A percentile compares a stretch with the other conserved stretches of the same genome.
These are phyloP conservation scores for Protobothrops mucrosquamatus DNA, from an alignment of 2,113 vertebrate species.

Conservation along the genomic window DNA sequence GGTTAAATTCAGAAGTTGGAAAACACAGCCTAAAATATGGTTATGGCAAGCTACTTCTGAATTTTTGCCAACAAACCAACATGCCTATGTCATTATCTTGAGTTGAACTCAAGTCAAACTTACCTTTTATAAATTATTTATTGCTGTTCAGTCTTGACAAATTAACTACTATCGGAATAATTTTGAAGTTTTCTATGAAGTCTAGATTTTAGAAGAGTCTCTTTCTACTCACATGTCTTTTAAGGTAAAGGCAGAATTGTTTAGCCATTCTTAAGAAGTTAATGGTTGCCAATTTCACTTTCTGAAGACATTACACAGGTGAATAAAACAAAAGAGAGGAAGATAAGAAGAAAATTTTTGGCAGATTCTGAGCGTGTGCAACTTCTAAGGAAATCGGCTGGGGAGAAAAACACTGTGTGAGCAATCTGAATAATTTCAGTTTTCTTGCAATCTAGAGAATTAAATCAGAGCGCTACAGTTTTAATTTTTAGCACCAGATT, in stretches of 20 bases:
- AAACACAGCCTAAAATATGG: neutral
- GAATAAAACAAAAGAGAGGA: constrained; percentile 4
- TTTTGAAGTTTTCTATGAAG: neutral
- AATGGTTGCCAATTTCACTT: constrained; percentile 40
- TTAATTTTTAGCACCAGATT: constrained; percentile 23
- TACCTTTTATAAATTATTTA: neutral
- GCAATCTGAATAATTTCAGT: constrained; percentile 21
- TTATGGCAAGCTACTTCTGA: neutral
- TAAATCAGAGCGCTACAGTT: neutral
- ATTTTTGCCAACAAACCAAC: neutral
- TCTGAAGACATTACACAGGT: constrained; percentile 35
- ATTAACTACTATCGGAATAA: neutral
- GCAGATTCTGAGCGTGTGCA: neutral
- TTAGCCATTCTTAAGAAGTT: constrained; percentile 29
- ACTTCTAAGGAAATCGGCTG: neutral
- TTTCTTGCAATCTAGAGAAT: constrained; percentile 5
- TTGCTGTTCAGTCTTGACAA: neutral
- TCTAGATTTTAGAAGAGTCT: neutral
- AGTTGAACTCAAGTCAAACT: neutral
- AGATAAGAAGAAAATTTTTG: neutral
- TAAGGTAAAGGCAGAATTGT: constrained; percentile 36
- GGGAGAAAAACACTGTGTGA: constrained; percentile 23
- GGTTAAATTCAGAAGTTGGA: neutral
- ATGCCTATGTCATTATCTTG: no score
- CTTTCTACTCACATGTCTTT: constrained; percentile 5